phyloP scores from a whole-genome alignment of 2,888 invertebrate species.

The Alentia gelatinosa region DNA sequence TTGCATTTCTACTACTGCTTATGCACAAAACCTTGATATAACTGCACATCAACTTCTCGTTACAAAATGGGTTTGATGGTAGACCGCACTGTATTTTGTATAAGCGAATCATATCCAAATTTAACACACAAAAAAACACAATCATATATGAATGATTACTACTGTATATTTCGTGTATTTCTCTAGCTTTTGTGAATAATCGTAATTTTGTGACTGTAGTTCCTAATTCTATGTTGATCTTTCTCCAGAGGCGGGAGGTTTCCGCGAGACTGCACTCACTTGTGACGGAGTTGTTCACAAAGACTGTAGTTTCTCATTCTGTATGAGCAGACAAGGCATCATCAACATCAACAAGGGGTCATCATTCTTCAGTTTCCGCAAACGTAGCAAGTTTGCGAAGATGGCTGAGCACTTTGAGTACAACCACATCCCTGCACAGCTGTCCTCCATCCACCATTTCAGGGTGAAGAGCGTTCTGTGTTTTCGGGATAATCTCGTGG shows the following conservation, averaged over 20 bases:
- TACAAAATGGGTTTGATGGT: no score
- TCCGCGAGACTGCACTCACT: constrained; percentile 75
- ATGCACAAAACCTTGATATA: no score
- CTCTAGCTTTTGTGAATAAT: no score
- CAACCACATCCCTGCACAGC: constrained; percentile 80
- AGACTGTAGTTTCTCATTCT: constrained; percentile 80
- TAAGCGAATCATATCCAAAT: no score
- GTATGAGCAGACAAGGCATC: constrained; percentile 79
- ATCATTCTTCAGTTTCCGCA: constrained; percentile 78
- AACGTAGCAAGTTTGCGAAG: constrained; percentile 79
- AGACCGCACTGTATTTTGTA: no score
- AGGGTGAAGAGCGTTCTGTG: constrained; percentile 79
- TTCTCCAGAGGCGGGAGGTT: constrained; percentile 77
- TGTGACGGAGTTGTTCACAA: constrained; percentile 78
- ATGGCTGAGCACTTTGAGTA: constrained; percentile 81
- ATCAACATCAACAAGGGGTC: constrained; percentile 79
- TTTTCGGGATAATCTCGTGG: constrained; percentile 76
- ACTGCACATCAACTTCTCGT: no score
- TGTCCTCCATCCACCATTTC: constrained; percentile 80
- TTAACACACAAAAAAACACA: no score
- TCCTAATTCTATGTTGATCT: no score
- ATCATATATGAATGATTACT: no score
- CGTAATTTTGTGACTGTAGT: no score
- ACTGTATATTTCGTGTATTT: no score
- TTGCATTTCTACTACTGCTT: no score